Evolutionary conservation across 2,797 vertebrate species (phyloP).

Genomic region (Zalophus californianus): DNA sequence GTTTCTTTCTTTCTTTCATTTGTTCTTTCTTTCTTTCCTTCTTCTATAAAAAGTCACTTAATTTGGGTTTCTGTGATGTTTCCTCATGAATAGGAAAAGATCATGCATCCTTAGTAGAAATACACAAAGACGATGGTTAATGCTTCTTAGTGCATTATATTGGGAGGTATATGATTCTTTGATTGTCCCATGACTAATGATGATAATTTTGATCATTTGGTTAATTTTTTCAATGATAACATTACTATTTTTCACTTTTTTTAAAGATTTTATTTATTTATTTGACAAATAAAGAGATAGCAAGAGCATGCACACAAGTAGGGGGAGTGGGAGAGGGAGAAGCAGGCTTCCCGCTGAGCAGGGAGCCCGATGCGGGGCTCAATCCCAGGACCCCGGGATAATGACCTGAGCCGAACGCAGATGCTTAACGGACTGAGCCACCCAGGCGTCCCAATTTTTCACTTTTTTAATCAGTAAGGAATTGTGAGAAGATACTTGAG

Average conservation of each 20-base stretch:
- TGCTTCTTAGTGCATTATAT: neutral
- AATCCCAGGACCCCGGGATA: no score
- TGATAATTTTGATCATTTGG: neutral
- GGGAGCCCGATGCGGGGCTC: no score
- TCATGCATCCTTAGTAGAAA: neutral
- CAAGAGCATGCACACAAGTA: no score
- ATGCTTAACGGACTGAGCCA: no score
- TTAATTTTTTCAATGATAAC: neutral
- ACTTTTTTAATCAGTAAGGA: neutral
- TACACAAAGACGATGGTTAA: neutral
- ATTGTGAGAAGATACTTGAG: neutral
- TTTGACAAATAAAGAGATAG: no score
- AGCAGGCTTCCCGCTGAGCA: no score
- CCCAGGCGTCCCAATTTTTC: neutral
- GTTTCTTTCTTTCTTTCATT: accelerated
- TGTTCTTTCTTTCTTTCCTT: neutral
- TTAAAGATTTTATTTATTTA: no score
- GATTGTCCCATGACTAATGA: neutral
- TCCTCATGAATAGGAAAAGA: neutral
- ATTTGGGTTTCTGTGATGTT: neutral
- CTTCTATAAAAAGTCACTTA: neutral
- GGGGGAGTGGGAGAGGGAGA: no score
- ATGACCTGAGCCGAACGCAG: no score
- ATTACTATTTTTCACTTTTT: neutral
- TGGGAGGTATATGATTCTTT: neutral